Evolutionary conservation across 1,140 invertebrate genomes (phyloP).

Genomic region (Lucilia sericata): DNA sequence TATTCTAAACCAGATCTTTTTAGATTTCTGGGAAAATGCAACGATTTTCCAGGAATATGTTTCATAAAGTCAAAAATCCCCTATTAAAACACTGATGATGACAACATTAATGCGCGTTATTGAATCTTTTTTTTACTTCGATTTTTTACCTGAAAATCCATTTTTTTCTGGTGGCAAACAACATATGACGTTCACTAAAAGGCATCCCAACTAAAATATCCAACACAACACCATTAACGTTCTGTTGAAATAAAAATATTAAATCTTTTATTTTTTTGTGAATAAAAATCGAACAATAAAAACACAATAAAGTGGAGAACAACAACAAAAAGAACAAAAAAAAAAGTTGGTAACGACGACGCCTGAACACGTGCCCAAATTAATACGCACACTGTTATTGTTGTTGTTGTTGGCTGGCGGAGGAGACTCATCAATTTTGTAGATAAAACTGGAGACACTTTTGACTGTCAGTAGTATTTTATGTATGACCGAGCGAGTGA

Average conservation of each 20-base stretch:
- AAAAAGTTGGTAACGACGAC: background rate
- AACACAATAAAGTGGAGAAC: background rate
- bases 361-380: constrained; percentile 36
- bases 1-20: background rate
- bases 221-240: background rate
- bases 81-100: constrained; percentile 19
- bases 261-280: background rate
- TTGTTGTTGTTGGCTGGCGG: background rate
- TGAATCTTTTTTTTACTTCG: too few species aligned
- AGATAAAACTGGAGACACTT: constrained; percentile 42
- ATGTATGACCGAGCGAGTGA: background rate
- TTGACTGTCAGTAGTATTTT: constrained; percentile 34
- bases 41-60: constrained; percentile 22
- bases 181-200: constrained; percentile 30
- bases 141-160: background rate
- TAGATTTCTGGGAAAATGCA: constrained; percentile 8
- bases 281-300: background rate
- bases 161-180: background rate
- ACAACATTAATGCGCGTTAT: constrained; percentile 28
- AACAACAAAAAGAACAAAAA: background rate
- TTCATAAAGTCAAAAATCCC: background rate
- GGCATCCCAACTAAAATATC: background rate
- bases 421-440: constrained; percentile 34
- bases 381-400: background rate
- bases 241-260: background rate